Base-by-base conservation (phyloP, 1,140 invertebrate genomes). In the Berghia stephanieae region DNA sequence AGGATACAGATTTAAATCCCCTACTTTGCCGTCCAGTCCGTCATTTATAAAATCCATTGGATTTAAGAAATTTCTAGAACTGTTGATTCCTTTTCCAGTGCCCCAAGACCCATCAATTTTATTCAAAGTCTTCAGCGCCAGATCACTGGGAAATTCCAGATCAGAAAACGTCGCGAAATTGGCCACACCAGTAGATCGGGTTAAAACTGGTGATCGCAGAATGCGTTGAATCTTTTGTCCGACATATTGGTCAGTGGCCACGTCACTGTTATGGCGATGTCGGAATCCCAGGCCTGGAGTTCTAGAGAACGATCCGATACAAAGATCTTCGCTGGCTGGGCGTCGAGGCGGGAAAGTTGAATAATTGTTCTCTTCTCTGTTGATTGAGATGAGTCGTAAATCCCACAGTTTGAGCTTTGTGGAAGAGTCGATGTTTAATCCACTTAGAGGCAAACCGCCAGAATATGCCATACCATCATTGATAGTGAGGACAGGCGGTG, bases 401-500 rank as follows among this genome's bases (percentile, higher is more conserved):
- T 76, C 74, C 74, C 74, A 76, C 1, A 76, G 63, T 49, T 68
- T 76, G 10, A 76, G 42, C 55, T 76, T 76, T 8, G 57, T 43
- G 24, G n/a, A 27, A n/a, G 8, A 27, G 55, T 73, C 70, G 4
- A 55, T 10, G n/a, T 31, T 27, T 10, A 63, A 31, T 16, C 34
- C 57, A 63, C n/a, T n/a, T n/a, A n/a, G n/a, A n/a, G n/a, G n/a
- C n/a, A n/a, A n/a, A n/a, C n/a, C n/a, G n/a, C n/a, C n/a, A n/a
- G n/a, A n/a, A n/a, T n/a, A n/a, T n/a, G n/a, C n/a, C n/a, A n/a
- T n/a, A n/a, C n/a, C n/a, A n/a, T n/a, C n/a, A n/a, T n/a, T n/a
- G n/a, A n/a, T n/a, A n/a, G n/a, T n/a, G n/a, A n/a, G n/a, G n/a
- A n/a, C n/a, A n/a, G n/a, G n/a, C n/a, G n/a, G n/a, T n/a, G n/a